These are phyloP conservation scores for Drosophila parthenogenetica DNA, from an alignment of 2,888 invertebrate genomes.

Conservation along the genomic window DNA sequence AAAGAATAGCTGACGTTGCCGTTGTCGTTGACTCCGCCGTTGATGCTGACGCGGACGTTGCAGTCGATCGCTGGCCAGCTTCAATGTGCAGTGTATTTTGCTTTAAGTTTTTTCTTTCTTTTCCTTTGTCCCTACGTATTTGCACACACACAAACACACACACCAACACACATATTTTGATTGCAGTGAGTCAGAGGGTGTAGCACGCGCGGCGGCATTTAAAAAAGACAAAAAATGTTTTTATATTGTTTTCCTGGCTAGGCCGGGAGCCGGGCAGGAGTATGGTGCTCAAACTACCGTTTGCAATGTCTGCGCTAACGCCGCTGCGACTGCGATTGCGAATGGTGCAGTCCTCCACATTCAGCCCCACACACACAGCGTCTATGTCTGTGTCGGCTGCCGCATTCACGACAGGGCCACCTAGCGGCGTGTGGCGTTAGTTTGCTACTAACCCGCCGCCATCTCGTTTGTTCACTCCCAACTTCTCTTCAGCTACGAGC, in stretches of 20 bases:
- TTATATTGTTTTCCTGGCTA: conserved; percentile 46
- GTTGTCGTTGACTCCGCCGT: not conserved
- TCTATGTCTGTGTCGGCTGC: conserved; percentile 65
- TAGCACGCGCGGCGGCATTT: conserved; percentile 42
- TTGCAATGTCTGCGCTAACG: conserved; percentile 50
- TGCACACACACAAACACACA: conserved; percentile 15
- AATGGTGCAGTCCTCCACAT: conserved; percentile 55
- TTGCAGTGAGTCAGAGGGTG: conserved; percentile 31
- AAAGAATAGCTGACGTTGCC: conserved; percentile 47
- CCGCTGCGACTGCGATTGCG: conserved; percentile 44
- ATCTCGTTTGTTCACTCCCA: conserved; percentile 57
- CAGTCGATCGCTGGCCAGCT: conserved; percentile 52
- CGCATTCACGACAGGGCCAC: conserved; percentile 78
- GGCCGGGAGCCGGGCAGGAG: conserved; percentile 41
- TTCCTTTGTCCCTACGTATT: conserved; percentile 40
- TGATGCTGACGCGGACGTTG: conserved; percentile 33
- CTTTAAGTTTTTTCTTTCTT: conserved; percentile 42
- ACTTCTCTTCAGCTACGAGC: conserved; percentile 38
- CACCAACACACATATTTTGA: conserved; percentile 6
- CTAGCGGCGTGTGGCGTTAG: conserved; percentile 83
- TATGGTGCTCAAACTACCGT: conserved; percentile 44
- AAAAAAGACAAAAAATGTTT: conserved; percentile 41
- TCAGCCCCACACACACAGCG: conserved; percentile 45
- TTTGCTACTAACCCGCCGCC: conserved; percentile 81
- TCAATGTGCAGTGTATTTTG: conserved; percentile 59